Evolutionary conservation across 2,113 vertebrate species (phyloP).

Genomic region (Prionailurus bengalensis): DNA sequence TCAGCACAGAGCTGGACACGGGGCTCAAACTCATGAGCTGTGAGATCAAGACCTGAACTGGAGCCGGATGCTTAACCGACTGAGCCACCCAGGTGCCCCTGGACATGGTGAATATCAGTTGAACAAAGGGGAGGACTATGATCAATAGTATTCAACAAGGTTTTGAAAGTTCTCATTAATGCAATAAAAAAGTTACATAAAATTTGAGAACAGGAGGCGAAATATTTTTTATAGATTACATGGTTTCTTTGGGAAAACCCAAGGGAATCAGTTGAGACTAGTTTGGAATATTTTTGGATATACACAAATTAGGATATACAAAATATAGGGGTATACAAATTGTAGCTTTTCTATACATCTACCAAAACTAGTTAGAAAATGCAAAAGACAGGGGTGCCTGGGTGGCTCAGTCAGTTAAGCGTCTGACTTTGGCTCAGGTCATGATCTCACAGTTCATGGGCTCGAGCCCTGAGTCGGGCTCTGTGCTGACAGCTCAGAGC

Average conservation of each 20-base stretch:
- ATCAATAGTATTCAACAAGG: neutral
- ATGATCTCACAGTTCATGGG: too few species aligned
- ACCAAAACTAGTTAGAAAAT: neutral
- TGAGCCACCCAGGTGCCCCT: too few species aligned
- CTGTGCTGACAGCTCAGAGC: too few species aligned
- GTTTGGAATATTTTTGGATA: neutral
- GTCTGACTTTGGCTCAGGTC: too few species aligned
- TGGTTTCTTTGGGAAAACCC: neutral
- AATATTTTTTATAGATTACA: slow-evolving; percentile 27
- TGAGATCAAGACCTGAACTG: too few species aligned
- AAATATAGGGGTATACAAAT: neutral
- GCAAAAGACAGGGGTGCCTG: neutral
- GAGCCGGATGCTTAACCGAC: too few species aligned
- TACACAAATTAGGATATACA: neutral
- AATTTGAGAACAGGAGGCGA: neutral
- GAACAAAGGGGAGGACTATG: neutral
- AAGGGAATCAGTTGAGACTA: neutral
- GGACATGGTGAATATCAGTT: neutral
- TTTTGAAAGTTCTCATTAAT: neutral
- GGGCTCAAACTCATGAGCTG: too few species aligned
- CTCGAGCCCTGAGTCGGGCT: too few species aligned
- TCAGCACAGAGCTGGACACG: too few species aligned
- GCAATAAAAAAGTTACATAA: neutral
- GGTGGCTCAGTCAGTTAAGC: too few species aligned
- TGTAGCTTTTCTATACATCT: neutral